Evolutionary conservation across 2,888 invertebrate genomes (phyloP).

Genomic region (Vandiemenella viatica): DNA sequence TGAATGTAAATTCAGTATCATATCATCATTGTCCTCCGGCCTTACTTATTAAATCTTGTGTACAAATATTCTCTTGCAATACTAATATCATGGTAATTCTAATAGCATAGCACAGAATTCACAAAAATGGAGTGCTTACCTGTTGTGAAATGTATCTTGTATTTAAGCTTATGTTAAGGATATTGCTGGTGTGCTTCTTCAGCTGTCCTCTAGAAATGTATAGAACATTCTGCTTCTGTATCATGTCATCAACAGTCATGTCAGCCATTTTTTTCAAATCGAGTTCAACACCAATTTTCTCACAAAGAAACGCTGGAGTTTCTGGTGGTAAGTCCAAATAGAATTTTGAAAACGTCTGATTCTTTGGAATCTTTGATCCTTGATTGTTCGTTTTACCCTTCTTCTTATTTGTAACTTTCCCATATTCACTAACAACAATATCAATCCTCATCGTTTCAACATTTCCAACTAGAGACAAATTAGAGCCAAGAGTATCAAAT

Average conservation of each 20-base stretch:
- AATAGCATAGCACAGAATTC: too few relatives aligned
- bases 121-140: too few relatives aligned
- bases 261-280: conserved; percentile 82
- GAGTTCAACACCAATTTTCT: conserved; percentile 76
- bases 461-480: conserved; percentile 65
- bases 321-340: conserved; percentile 48
- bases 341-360: conserved; percentile 21
- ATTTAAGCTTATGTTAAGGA: conserved; percentile 77
- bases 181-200: conserved; percentile 81
- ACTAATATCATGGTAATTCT: too few relatives aligned
- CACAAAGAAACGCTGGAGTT: conserved; percentile 82
- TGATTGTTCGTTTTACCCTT: conserved; percentile 18
- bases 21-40: too few relatives aligned
- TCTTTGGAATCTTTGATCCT: neutral
- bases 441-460: conserved; percentile 83
- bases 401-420: conserved; percentile 45
- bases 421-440: conserved; percentile 83
- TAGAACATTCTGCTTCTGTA: conserved; percentile 66
- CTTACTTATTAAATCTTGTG: too few relatives aligned
- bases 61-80: too few relatives aligned
- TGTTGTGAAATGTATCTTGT: conserved; percentile 85
- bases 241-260: conserved; percentile 72
- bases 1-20: too few relatives aligned
- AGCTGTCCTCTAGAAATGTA: conserved; percentile 76
- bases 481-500: conserved; percentile 77